Base-by-base conservation (phyloP, 2,113 vertebrate species). In the Labeo rohita region DNA sequence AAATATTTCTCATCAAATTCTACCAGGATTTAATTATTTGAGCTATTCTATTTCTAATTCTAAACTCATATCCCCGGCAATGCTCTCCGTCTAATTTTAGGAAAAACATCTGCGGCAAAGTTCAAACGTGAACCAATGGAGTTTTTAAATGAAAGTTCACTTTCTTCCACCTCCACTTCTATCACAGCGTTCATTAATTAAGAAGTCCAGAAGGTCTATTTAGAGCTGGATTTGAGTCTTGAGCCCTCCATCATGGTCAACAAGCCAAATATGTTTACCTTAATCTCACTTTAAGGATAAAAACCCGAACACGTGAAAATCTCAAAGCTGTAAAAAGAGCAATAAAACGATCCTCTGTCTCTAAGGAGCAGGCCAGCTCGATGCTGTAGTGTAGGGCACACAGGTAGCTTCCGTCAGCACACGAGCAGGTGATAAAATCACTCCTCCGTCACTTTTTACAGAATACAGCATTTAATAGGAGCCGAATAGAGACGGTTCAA, bases 321-420 rank as follows among this genome's bases (percentile, higher is more conserved):
- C 28, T 52, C 75, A 77, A 54, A 54, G 50, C 75, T 36, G 75
- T 45, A 47, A 65, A 47, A 54, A 61, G 56, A 47, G 78, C 78
- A 81, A 66, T 66, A 49, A 28, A 49, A 49, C 28, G 8, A 12
- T 66, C 36, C 15, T 18, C 21, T 77, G 75, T 56, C 43, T 83
- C n/a, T 50, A 56, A 61, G 80, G 36, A 81, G 52, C 39, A 63
- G 77, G 77, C 59, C 50, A 16, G 43, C 23, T 81, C 15, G n/a
- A 28, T 63, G 54, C 56, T 80, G n/a, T 28, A 72, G 72, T 65
- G 50, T 61, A 65, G 8, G 70, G 50, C 28, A 63, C 52, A 76
- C 78, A 85, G 83, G 88, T 77, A 85, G 63, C 70, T 77, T 85
- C 43, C 23, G 73, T 81, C 79, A 84, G 81, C 50, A 79, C 45